phyloP scores from a whole-genome alignment of 2,113 vertebrate genomes.

The Oophaga pumilio region DNA sequence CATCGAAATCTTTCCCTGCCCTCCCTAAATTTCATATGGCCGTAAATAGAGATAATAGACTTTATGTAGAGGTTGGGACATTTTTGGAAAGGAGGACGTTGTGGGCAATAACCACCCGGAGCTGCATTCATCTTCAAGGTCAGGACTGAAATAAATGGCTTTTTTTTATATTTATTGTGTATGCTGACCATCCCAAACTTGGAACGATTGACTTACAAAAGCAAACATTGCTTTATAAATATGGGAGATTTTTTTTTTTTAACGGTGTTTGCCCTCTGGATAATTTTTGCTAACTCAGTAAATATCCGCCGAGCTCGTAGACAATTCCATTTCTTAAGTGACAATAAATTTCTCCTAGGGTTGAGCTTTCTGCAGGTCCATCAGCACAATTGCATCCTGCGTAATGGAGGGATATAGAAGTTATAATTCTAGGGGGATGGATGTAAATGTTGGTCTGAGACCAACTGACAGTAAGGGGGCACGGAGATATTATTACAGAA shows the following conservation, averaged over 20 bases:
- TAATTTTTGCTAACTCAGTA: slow-evolving; percentile 22
- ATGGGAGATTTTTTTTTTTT: not conserved
- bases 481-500: not conserved
- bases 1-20: not conserved
- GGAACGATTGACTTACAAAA: slow-evolving; percentile 39
- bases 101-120: not conserved
- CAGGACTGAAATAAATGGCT: slow-evolving; percentile 38
- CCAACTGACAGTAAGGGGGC: not conserved
- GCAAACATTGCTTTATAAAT: slow-evolving; percentile 13
- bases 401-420: not conserved
- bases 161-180: slow-evolving; percentile 41
- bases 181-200: slow-evolving; percentile 26
- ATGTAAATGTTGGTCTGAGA: not conserved
- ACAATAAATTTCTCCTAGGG: slow-evolving; percentile 21
- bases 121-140: slow-evolving; percentile 20
- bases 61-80: not conserved
- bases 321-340: slow-evolving; percentile 22
- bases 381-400: slow-evolving; percentile 12
- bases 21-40: not conserved
- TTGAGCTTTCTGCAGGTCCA: not conserved
- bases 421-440: not conserved
- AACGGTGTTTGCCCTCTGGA: slow-evolving; percentile 19
- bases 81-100: not conserved
- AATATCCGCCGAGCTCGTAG: slow-evolving; percentile 8
- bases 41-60: slow-evolving; percentile 9